Conservation (phyloP, 2,113 vertebrate genomes). For the Salminus brasiliensis region DNA sequence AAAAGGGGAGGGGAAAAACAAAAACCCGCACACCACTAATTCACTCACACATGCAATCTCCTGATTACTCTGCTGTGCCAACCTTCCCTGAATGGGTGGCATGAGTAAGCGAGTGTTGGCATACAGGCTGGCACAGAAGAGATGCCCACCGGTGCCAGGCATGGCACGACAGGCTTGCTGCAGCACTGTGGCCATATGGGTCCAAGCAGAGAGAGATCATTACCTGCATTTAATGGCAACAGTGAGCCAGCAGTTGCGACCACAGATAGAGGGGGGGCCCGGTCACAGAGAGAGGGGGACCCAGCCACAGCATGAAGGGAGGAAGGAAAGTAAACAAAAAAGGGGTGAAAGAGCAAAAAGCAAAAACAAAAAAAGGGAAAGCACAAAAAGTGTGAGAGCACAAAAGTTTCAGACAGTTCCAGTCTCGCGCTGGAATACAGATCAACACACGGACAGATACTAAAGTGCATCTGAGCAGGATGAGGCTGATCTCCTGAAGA, state of each 20-base stretch:
- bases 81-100: constrained; percentile 12
- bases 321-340: no score
- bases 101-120: constrained; percentile 4
- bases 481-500: no score
- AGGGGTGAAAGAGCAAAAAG: no score
- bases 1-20: not conserved
- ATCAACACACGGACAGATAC: no score
- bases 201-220: not conserved
- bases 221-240: not conserved
- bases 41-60: not conserved
- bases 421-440: no score
- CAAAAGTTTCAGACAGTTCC: no score
- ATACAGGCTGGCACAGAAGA: constrained; percentile 14
- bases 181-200: constrained; percentile 12
- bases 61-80: constrained; percentile 20
- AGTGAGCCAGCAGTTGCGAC: not conserved
- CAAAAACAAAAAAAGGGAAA: no score
- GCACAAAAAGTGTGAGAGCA: no score
- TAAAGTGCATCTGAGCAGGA: no score
- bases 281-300: no score
- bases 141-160: constrained; percentile 32
- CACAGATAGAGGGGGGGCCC: no score
- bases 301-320: no score
- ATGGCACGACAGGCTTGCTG: constrained; percentile 5
- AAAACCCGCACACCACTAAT: not conserved